Percentiles rank a stretch among this genome's conserved stretches.
Conservation (phyloP, 2,797 vertebrate genomes). For the Orientallactaga sibirica region DNA sequence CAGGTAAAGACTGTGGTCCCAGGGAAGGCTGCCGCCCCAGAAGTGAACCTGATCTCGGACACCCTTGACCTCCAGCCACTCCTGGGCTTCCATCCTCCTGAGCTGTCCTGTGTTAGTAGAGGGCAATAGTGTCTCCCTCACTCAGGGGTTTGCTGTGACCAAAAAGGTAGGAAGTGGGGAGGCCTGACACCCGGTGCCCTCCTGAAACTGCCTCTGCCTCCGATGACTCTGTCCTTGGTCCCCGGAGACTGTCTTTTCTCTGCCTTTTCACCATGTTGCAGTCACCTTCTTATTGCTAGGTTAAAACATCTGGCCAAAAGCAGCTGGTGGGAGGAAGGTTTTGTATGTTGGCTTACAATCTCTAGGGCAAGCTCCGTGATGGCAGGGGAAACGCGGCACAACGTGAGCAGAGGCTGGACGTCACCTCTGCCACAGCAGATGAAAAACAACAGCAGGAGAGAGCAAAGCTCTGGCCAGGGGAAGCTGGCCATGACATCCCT, state of each 20-base stretch:
- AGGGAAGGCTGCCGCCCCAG: not conserved
- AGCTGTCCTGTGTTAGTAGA: not conserved
- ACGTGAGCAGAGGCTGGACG: too few relatives aligned
- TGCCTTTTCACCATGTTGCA: too few relatives aligned
- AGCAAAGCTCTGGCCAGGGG: too few relatives aligned
- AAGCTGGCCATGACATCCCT: too few relatives aligned
- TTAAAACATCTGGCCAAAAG: too few relatives aligned
- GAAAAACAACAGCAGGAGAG: too few relatives aligned
- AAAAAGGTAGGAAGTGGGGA: not conserved
- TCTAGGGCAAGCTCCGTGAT: too few relatives aligned
- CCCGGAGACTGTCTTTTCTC: not conserved
- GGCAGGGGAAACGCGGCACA: too few relatives aligned
- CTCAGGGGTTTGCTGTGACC: not conserved
- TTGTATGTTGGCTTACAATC: too few relatives aligned
- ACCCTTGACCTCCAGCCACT: not conserved
- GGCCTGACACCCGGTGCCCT: not conserved
- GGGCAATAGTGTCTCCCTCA: not conserved
- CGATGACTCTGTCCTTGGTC: not conserved
- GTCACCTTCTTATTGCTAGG: too few relatives aligned
- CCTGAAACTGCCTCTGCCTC: fast-evolving
- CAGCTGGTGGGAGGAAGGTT: too few relatives aligned
- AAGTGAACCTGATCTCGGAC: not conserved
- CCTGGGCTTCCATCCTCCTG: not conserved
- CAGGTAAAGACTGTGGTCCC: slow-evolving; percentile 71
- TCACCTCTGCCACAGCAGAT: too few relatives aligned